A percentile compares a stretch with the other conserved stretches of the same genome.
Evolutionary conservation across 2,888 invertebrate species (phyloP).

Genomic region (Spodoptera exigua): DNA sequence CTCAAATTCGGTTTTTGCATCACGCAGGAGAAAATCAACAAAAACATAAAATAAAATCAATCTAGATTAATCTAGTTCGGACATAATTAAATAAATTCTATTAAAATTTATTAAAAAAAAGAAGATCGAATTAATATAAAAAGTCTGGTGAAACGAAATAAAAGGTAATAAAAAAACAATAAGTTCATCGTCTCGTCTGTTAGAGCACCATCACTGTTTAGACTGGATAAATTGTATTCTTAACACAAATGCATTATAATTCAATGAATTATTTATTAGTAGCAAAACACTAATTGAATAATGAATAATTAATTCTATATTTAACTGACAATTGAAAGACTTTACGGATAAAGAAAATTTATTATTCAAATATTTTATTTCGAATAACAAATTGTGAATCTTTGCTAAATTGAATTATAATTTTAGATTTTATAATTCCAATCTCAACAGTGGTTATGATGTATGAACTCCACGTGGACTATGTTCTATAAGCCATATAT

Average conservation of each 20-base stretch:
- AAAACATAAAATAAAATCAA: constrained; percentile 18
- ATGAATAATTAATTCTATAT: constrained; percentile 14
- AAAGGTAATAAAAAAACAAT: constrained; percentile 10
- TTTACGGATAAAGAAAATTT: neutral
- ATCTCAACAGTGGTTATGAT: constrained; percentile 26
- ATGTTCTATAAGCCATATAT: constrained; percentile 42
- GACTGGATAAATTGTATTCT: constrained; percentile 28
- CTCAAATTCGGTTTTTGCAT: constrained; percentile 14
- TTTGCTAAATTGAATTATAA: neutral
- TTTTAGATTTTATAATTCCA: constrained; percentile 5
- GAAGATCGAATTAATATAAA: neutral
- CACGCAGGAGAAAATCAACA: constrained; percentile 9
- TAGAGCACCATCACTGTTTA: constrained; percentile 26
- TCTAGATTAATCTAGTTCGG: neutral
- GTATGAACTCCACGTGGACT: constrained; percentile 24
- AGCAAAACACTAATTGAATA: constrained; percentile 8
- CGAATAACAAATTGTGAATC: constrained; percentile 7
- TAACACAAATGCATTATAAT: constrained; percentile 8
- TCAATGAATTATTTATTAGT: constrained; percentile 26
- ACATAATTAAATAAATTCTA: neutral
- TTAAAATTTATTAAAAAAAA: constrained; percentile 7
- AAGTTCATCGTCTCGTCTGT: constrained; percentile 6
- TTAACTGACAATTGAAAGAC: constrained; percentile 12
- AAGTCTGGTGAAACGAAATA: neutral
- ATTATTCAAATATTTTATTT: constrained; percentile 23